Conservation (phyloP, 2,797 vertebrate genomes). For the Typhlichthys subterraneus region DNA sequence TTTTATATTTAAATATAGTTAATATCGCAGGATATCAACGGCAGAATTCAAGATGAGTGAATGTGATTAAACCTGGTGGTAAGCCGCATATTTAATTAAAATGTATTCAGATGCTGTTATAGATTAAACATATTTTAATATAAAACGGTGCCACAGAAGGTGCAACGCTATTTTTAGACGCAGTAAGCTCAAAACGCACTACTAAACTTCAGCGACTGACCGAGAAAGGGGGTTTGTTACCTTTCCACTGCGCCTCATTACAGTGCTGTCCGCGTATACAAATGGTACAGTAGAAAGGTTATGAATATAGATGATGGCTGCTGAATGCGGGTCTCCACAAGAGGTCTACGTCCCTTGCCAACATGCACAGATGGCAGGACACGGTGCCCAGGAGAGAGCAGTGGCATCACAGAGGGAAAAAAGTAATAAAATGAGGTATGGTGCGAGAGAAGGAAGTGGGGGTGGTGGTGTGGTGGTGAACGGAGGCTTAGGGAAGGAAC, state of each 20-base stretch:
- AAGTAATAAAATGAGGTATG: constrained; percentile 38
- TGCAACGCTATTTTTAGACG: too few species aligned
- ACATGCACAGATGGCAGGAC: constrained; percentile 67
- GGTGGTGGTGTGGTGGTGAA: constrained; percentile 37
- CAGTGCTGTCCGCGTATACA: constrained; percentile 12
- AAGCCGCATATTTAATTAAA: neutral
- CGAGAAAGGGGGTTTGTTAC: neutral
- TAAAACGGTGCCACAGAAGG: too few species aligned
- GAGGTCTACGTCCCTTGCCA: constrained; percentile 40
- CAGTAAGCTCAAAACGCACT: too few species aligned
- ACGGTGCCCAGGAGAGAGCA: constrained; percentile 53
- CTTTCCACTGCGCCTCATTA: constrained; percentile 8
- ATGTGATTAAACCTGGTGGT: constrained; percentile 4
- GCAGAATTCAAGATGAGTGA: constrained; percentile 27
- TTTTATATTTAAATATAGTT: neutral
- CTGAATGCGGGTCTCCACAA: constrained; percentile 16
- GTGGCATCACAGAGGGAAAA: constrained; percentile 49
- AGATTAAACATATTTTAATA: neutral
- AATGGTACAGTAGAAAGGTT: neutral
- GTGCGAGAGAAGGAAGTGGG: constrained; percentile 43
- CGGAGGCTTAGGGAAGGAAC: constrained; percentile 26
- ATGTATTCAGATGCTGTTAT: constrained; percentile 4
- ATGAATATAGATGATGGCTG: neutral
- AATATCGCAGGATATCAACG: constrained; percentile 16
- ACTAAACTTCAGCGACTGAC: too few species aligned